Base-by-base conservation (phyloP, 2,113 vertebrate genomes). In the Epinephelus cyanopodus region DNA sequence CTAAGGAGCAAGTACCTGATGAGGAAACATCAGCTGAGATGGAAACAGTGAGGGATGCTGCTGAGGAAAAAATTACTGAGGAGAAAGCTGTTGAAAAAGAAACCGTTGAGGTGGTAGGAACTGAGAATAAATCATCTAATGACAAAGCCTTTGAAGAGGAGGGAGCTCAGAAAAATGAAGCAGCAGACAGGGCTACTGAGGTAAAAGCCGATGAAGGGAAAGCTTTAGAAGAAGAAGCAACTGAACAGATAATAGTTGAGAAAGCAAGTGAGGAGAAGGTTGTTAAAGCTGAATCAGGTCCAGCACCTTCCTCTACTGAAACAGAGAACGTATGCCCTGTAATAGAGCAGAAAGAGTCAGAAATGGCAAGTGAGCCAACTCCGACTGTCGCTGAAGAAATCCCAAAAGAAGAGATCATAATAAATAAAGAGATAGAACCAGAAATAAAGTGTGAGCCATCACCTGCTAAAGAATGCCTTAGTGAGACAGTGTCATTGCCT, bases 321-420 rank as follows among this genome's bases (percentile, higher is more conserved):
- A 65, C 73, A 74, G 74, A 56, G 33, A 69, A 50, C 4, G 42
- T 3, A 17, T 62, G 57, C 74, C 6, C 37, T 23, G 50, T 70
- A 82, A 79, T 23, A 47, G 77, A 91, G 25, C 72, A 64, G n/a
- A 86, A 78, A 62, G 84, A 84, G 60, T 54, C 81, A 58, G 58
- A 70, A 82, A 79, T 0, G 10, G 21, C 57, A 60, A 50, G 39
- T 25, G 77, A 84, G 27, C 11, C 15, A 1, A 33, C 52, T 42
- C 27, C 0, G 2, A 14, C 18, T 75, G 60, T 63, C 4, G 8
- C 37, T 75, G 56, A 85, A n/a, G 69, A 81, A 76, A 74, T 78
- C 27, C 27, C 62, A 37, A 85, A 83, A 74, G 77, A 73, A 25
- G 72, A 89, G 19, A 47, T 53, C 37, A 48, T 47, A 15, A 77